These are phyloP conservation scores for Thomomys bottae DNA, from an alignment of 2,113 vertebrate genomes.

Conservation along the genomic window DNA sequence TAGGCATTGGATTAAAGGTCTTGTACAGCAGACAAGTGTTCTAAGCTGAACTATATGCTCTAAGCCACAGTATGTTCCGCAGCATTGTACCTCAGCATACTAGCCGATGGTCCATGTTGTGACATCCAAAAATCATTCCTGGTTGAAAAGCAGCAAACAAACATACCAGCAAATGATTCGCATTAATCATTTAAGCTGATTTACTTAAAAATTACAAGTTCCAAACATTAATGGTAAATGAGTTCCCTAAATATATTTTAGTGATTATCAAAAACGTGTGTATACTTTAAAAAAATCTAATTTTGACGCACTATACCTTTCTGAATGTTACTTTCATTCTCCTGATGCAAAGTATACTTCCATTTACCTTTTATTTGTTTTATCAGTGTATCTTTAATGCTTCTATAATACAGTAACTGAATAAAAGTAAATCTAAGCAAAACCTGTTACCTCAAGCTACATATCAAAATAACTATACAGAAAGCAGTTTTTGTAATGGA, in stretches of 20 bases:
- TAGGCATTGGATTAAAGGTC: neutral
- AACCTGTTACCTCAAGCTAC: constrained; percentile 20
- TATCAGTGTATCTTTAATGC: neutral
- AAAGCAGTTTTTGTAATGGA: constrained; percentile 30
- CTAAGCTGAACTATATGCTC: neutral
- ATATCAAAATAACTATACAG: constrained; percentile 35
- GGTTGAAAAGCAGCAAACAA: neutral
- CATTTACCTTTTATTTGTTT: constrained; percentile 1
- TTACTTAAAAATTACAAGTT: neutral
- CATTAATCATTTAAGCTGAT: constrained; percentile 33
- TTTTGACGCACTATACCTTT: constrained; percentile 17
- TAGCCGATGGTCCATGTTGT: neutral
- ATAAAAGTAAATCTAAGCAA: constrained; percentile 29
- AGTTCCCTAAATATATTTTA: constrained; percentile 1
- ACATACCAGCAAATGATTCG: neutral
- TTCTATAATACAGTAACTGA: constrained; percentile 4
- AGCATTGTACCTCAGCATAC: neutral
- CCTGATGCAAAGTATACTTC: neutral
- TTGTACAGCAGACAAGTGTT: neutral
- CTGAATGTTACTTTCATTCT: constrained; percentile 19
- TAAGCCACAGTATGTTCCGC: neutral
- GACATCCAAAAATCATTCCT: neutral
- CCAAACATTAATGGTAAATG: neutral
- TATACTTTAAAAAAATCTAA: neutral
- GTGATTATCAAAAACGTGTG: neutral